These are phyloP conservation scores for Scolopax bukidnonensis DNA, from an alignment of 2,797 vertebrate genomes.

Conservation along the genomic window DNA sequence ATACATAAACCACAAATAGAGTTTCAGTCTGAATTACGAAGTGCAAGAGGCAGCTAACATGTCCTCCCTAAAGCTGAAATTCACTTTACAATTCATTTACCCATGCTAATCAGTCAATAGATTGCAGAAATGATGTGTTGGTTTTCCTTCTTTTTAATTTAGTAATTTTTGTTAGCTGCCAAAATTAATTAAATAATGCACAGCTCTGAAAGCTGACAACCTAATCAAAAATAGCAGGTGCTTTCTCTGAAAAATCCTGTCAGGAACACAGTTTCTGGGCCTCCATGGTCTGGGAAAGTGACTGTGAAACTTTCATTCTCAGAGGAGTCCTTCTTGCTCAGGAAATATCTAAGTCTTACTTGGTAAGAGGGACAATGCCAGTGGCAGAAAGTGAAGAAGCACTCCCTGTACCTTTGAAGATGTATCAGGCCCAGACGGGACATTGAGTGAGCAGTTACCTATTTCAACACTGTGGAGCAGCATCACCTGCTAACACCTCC, in stretches of 20 bases:
- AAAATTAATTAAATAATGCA: constrained; percentile 37
- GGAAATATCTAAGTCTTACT: not conserved
- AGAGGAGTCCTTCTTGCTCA: accelerated
- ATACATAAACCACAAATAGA: not conserved
- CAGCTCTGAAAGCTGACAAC: not conserved
- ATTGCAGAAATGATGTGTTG: not conserved
- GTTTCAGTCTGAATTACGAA: not conserved
- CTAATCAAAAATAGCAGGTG: constrained; percentile 34
- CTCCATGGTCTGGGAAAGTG: not conserved
- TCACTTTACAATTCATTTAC: not conserved
- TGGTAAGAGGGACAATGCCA: not conserved
- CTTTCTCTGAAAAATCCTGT: not conserved
- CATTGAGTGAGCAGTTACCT: not conserved
- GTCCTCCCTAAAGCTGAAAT: not conserved
- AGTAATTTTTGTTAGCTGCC: constrained; percentile 15
- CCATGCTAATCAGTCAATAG: constrained; percentile 7
- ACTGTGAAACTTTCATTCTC: not conserved
- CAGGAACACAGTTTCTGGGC: not conserved
- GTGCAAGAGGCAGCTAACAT: not conserved
- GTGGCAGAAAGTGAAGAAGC: not conserved
- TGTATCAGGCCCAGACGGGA: not conserved
- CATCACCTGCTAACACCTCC: not conserved
- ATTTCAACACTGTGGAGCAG: not conserved
- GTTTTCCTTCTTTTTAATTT: constrained; percentile 6
- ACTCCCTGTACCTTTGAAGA: not conserved